Evolutionary conservation across 2,113 vertebrate species (phyloP).

Genomic region (Cynoglossus semilaevis): DNA sequence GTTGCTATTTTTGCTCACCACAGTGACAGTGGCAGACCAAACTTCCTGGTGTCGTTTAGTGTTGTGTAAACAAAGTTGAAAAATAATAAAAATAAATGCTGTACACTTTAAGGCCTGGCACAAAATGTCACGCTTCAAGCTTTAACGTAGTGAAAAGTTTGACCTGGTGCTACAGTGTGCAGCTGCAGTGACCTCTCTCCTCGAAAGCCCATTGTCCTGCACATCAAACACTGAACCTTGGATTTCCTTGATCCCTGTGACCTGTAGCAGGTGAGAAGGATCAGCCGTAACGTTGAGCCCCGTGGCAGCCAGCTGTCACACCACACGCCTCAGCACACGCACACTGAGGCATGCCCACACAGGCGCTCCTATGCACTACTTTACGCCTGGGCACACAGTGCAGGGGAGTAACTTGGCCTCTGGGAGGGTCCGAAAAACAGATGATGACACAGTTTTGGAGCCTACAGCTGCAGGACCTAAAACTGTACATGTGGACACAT

Average conservation of each 20-base stretch:
- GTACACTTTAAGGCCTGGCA: too few relatives aligned
- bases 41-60: background rate
- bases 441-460: background rate
- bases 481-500: background rate
- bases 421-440: conserved; percentile 5
- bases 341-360: background rate
- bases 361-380: conserved; percentile 9
- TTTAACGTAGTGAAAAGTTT: background rate
- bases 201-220: conserved; percentile 2
- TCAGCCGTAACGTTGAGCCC: conserved; percentile 21
- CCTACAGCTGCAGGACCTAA: background rate
- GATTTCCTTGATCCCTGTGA: conserved; percentile 38
- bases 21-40: conserved; percentile 21
- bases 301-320: conserved; percentile 52
- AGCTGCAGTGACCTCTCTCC: background rate
- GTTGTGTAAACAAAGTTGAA: conserved; percentile 1
- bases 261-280: conserved; percentile 53
- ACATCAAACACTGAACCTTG: conserved; percentile 22
- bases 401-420: conserved; percentile 7
- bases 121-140: too few relatives aligned
- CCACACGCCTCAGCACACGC: conserved; percentile 32
- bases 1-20: conserved; percentile 50
- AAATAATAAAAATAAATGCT: too few relatives aligned
- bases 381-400: conserved; percentile 13
- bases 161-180: background rate